A percentile compares a stretch with the other conserved stretches of the same genome.
Evolutionary conservation across 2,113 vertebrate genomes (phyloP).

Genomic region (Saimiri boliviensis): DNA sequence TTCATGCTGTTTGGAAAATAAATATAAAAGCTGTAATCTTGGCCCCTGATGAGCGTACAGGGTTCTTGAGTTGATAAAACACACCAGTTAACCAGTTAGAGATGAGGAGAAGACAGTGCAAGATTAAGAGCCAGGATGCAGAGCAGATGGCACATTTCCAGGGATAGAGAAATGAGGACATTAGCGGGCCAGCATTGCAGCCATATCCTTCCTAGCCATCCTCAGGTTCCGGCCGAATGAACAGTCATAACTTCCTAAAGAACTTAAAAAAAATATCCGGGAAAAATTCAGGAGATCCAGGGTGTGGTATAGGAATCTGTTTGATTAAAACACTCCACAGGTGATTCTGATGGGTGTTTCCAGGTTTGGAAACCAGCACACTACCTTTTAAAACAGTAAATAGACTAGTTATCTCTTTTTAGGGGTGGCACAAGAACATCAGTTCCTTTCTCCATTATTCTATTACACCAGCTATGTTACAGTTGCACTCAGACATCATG

Average conservation of each 20-base stretch:
- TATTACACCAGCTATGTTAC: background rate
- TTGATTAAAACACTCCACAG: background rate
- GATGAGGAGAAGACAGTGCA: background rate
- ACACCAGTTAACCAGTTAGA: background rate
- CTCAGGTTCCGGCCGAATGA: background rate
- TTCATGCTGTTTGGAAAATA: slow-evolving; percentile 2
- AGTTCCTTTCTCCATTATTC: background rate
- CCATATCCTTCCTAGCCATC: background rate
- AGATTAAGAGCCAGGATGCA: background rate
- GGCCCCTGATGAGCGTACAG: background rate
- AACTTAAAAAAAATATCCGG: background rate
- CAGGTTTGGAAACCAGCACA: background rate
- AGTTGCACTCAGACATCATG: background rate
- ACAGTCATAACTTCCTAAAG: background rate
- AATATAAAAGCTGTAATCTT: background rate
- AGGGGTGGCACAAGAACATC: background rate
- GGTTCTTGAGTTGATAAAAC: background rate
- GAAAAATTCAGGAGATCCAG: background rate
- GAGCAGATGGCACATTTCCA: background rate
- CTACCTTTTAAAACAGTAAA: background rate
- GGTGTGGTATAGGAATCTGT: background rate
- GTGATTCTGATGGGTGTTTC: background rate
- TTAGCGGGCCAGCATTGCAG: background rate
- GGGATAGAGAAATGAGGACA: background rate
- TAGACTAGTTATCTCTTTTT: background rate